phyloP scores from a whole-genome alignment of 2,113 vertebrate genomes.

The Burhinus oedicnemus region DNA sequence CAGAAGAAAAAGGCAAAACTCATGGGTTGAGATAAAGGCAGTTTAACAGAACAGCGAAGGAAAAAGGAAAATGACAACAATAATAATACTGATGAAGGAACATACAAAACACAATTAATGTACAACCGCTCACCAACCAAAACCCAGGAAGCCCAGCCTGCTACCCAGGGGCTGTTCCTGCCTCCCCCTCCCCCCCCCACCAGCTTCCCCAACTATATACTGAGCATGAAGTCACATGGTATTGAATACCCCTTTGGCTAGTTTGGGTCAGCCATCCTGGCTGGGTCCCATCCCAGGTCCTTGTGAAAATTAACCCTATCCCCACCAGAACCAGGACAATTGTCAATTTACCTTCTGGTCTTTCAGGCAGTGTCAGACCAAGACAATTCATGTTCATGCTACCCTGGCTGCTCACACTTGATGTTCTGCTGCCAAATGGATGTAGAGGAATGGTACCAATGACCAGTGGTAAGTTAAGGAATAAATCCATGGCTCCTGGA shows the following conservation, averaged over 20 bases:
- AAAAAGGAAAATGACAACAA: too few species aligned
- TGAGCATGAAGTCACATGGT: background rate
- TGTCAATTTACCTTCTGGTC: conserved; percentile 88
- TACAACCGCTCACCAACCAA: background rate
- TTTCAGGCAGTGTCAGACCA: conserved; percentile 88
- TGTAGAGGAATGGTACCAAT: conserved; percentile 97
- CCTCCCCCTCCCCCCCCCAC: too few species aligned
- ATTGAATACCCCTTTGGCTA: background rate
- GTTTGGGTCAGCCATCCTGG: background rate
- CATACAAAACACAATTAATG: background rate
- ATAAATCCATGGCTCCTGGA: conserved; percentile 94
- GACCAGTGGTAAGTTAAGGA: conserved; percentile 92
- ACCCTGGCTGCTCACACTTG: conserved; percentile 95
- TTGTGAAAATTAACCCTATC: background rate
- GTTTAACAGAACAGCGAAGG: background rate
- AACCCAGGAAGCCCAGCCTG: background rate
- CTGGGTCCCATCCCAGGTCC: background rate
- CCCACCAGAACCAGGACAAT: background rate
- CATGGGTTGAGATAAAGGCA: background rate
- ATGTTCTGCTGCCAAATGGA: conserved; percentile 92
- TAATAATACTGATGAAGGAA: background rate
- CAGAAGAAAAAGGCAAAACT: background rate
- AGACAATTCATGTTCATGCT: conserved; percentile 92
- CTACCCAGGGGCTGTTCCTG: background rate
- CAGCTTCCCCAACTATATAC: background rate